Conservation (phyloP, 2,797 vertebrate species). For the Stomatorhinus walkeri region DNA sequence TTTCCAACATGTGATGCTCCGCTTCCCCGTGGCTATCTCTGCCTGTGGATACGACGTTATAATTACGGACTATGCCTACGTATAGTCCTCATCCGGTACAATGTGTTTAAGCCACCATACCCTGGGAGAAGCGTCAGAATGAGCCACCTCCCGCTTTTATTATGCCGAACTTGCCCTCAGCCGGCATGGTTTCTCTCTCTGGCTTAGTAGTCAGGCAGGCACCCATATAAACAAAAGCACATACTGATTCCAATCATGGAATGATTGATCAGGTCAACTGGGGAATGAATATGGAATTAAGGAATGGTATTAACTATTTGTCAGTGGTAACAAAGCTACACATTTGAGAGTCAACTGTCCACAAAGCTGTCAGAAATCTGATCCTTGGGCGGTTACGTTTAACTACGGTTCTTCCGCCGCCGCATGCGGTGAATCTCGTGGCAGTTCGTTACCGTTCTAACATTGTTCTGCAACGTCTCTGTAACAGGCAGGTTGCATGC, state of each 20-base stretch:
- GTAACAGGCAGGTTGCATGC: neutral
- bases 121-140: neutral
- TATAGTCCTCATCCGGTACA: neutral
- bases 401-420: neutral
- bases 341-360: neutral
- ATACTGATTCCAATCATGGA: neutral
- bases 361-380: neutral
- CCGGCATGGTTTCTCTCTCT: neutral
- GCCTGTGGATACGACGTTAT: neutral
- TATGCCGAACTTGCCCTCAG: neutral
- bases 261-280: neutral
- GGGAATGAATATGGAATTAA: neutral
- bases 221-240: neutral
- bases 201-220: neutral
- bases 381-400: neutral
- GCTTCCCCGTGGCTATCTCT: neutral
- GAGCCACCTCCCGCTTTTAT: neutral
- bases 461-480: neutral
- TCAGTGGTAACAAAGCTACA: neutral
- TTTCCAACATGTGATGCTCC: neutral
- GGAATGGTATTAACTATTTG: neutral
- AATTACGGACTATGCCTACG: neutral
- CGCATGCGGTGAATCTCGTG: neutral
- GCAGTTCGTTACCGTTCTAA: neutral
- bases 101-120: neutral